These are phyloP conservation scores for Corythaixoides concolor DNA, from an alignment of 2,113 vertebrate species.

Conservation along the genomic window DNA sequence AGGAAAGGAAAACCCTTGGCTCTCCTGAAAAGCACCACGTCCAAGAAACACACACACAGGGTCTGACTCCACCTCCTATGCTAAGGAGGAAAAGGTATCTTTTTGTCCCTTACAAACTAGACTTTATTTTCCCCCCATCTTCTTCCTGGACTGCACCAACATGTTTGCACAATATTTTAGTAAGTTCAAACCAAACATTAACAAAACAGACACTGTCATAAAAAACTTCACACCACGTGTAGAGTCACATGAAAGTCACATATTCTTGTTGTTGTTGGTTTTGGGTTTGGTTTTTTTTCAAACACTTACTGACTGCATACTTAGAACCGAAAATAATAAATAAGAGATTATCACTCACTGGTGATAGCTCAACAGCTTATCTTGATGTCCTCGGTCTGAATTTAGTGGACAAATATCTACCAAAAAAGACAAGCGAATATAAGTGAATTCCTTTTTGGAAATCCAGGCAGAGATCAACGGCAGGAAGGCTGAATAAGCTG, in stretches of 20 bases:
- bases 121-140: not conserved
- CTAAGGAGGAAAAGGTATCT: not conserved
- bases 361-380: not conserved
- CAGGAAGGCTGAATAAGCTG: not conserved
- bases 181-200: not conserved
- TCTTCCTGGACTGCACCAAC: not conserved
- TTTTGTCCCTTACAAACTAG: not conserved
- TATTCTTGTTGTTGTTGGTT: too few relatives aligned
- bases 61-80: not conserved
- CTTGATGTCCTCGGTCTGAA: not conserved
- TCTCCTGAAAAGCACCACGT: not conserved
- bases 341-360: not conserved
- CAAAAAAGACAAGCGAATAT: not conserved
- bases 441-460: not conserved
- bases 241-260: not conserved
- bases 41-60: not conserved
- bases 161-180: not conserved
- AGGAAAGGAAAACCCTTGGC: not conserved
- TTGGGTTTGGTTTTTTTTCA: not conserved
- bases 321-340: not conserved
- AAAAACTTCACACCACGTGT: rapidly evolving
- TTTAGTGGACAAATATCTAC: not conserved
- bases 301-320: not conserved
- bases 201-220: not conserved
- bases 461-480: not conserved